Base-by-base conservation (phyloP, 2,797 vertebrate species). In the Hozukius guyotensis region DNA sequence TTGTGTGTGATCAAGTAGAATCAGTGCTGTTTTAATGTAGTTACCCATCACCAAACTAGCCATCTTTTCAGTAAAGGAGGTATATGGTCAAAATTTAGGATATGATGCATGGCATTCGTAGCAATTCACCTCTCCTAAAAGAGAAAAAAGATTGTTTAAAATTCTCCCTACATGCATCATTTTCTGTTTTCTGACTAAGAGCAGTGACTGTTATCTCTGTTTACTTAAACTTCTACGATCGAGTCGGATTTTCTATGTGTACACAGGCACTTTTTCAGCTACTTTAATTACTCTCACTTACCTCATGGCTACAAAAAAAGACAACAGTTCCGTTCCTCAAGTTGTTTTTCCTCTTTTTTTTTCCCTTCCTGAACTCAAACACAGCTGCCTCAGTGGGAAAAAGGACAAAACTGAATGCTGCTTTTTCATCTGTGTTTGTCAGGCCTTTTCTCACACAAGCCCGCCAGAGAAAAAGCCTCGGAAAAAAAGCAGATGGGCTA, bases 401-500 rank as follows among this genome's bases (percentile, higher is more conserved):
- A 83, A 56, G 71, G 59, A 86, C 78, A 63, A 75, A 83, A 76
- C 77, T 57, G 25, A 89, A 83, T 59, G 53, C 81, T 82, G 75
- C 53, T 75, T 89, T 91, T 91, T 90, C 81, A 68, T 85, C 65
- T 78, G 83, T 81, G 77, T 92, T 87, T 90, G 83, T 92, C 81
- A 78, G 87, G 75, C 82, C 18, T 82, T 88, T 92, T 93, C 88
- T 89, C 85, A 87, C 86, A 91, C 77, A 60, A 67, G 72, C 78
- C 72, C 29, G 27, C 77, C 68, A 87, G 82, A 90, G 71, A 77
- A 68, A 81, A 86, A 84, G 32, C 77, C 69, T 76, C 3, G 36
- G 88, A 89, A 86, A 87, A 60, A 66, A 92, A 91, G 86, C 90
- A 92, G 91, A 93, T 92, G 91, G 92, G 78, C 82, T 85, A 77